Base-by-base conservation (phyloP, 1,140 invertebrate genomes). In the Magallana ariakensis region DNA sequence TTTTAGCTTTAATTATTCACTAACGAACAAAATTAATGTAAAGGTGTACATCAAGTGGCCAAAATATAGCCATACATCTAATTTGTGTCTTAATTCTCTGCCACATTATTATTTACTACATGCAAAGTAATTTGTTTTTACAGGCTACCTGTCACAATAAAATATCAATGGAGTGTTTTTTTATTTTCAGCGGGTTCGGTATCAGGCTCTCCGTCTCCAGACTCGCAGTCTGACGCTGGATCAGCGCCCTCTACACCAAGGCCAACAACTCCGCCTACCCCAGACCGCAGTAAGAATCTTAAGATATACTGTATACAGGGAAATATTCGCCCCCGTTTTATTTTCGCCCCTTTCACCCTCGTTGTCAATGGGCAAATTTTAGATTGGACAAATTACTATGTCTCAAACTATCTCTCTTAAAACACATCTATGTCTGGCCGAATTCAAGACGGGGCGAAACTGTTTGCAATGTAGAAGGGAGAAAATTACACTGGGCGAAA, bases 251-350 rank as follows among this genome's bases (percentile, higher is more conserved):
- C 88, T 11, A 88, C 88, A 11, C 87, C 91, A 84, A 83, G 92
- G 84, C 86, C 90, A n/a, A 82, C 88, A 62, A 92, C 92, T 33
- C 91, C 93, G 53, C 87, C 92, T 11, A 85, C 89, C 55, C 87
- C 85, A 70, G 92, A 93, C 3, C 90, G 90, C 91, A 90, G 93
- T 93, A 90, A 86, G 86, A 88, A n/a, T 55, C 16, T 56, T 80
- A 56, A 81, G 26, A 13, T 33, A 19, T 53, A 22, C n/a, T n/a
- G n/a, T n/a, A n/a, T n/a, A n/a, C n/a, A n/a, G n/a, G n/a, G n/a
- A n/a, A n/a, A n/a, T n/a, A n/a, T n/a, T n/a, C n/a, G n/a, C n/a
- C n/a, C n/a, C n/a, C n/a, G n/a, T n/a, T n/a, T n/a, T n/a, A n/a
- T n/a, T n/a, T n/a, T n/a, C n/a, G n/a, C n/a, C n/a, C n/a, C n/a